phyloP scores from a whole-genome alignment of 2,113 vertebrate species.

The Psettodes erumei region DNA sequence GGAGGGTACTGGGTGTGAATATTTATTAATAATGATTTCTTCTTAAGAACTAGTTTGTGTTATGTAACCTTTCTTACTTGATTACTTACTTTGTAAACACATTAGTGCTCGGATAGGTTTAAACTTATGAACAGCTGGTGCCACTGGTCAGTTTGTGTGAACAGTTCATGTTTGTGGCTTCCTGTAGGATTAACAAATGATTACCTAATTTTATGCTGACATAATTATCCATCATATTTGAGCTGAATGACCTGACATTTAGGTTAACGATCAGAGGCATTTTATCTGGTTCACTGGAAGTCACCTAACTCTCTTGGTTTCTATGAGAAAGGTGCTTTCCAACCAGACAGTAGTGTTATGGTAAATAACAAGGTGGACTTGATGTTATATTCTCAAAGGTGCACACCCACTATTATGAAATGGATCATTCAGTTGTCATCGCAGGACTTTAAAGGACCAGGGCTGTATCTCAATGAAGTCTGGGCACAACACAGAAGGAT shows the following conservation, averaged over 20 bases:
- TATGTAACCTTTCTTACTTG: not conserved
- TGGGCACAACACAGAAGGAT: not conserved
- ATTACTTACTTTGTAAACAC: not conserved
- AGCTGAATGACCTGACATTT: not conserved
- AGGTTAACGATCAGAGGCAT: not conserved
- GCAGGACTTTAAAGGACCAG: not conserved
- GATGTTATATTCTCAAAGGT: not conserved
- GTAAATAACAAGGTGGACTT: slow-evolving; percentile 1
- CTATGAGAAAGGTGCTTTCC: slow-evolving; percentile 53
- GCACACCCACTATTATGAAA: not conserved
- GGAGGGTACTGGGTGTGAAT: not conserved
- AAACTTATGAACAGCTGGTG: not conserved
- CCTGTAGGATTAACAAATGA: not conserved
- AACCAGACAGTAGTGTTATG: not conserved
- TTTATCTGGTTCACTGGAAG: slow-evolving; percentile 11
- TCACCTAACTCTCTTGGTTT: slow-evolving; percentile 29
- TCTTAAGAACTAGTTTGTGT: not conserved
- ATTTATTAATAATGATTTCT: not conserved
- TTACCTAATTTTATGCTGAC: not conserved
- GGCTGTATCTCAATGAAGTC: too few relatives aligned
- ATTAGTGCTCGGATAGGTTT: not conserved
- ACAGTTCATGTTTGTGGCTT: not conserved
- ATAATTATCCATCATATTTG: not conserved
- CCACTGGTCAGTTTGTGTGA: not conserved
- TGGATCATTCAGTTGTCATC: not conserved